Conservation (phyloP, 2,888 invertebrate species). For the Crocallis elinguaria region DNA sequence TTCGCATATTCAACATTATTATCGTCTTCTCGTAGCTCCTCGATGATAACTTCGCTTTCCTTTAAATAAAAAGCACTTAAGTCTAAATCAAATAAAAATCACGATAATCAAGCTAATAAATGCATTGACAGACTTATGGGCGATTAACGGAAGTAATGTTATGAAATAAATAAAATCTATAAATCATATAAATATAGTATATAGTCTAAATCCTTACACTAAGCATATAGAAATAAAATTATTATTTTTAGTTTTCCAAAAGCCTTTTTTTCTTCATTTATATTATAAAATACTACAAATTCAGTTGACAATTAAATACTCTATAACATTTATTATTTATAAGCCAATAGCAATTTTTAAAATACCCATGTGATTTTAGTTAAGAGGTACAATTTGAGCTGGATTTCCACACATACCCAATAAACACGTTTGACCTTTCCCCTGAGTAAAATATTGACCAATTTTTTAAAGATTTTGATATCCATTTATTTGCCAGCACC, state of each 20-base stretch:
- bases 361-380: slow-evolving; percentile 19
- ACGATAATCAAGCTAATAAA: slow-evolving; percentile 63
- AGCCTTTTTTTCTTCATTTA: neutral
- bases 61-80: slow-evolving; percentile 82
- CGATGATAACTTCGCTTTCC: slow-evolving; percentile 81
- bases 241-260: neutral
- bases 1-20: slow-evolving; percentile 73
- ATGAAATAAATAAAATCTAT: slow-evolving; percentile 9
- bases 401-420: slow-evolving; percentile 7
- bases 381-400: slow-evolving; percentile 25
- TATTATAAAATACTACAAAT: slow-evolving; percentile 11
- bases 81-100: slow-evolving; percentile 68
- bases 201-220: slow-evolving; percentile 1
- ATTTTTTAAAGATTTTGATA: slow-evolving; percentile 23
- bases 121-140: slow-evolving; percentile 73
- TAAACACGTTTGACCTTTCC: neutral
- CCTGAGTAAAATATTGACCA: slow-evolving; percentile 7
- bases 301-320: neutral
- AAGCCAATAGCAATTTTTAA: slow-evolving; percentile 17
- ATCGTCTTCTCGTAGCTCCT: slow-evolving; percentile 80
- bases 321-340: slow-evolving; percentile 3
- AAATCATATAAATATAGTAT: slow-evolving; percentile 11
- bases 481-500: slow-evolving; percentile 58
- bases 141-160: slow-evolving; percentile 22
- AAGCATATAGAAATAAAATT: neutral